Evolutionary conservation across 2,797 vertebrate species (phyloP), one percentile per base, ranked within the genome.

Genomic region (Leptodactylus fallax): DNA sequence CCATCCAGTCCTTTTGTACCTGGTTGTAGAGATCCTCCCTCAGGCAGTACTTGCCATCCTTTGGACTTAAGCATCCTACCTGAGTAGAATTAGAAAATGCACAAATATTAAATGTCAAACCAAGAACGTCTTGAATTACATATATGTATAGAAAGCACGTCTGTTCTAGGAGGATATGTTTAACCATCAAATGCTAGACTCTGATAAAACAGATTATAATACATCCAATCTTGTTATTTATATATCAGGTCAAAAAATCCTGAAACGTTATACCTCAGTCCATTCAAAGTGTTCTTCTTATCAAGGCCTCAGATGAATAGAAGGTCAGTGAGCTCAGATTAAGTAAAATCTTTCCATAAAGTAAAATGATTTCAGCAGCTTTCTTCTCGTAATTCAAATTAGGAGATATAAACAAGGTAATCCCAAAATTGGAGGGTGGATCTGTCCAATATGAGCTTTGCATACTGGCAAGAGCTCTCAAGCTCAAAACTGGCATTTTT

Each of bases 1-100:
- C 95, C 0, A 95, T 93, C 95, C 95, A 96, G 91, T 95, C 95
- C 89, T 76, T 95, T 81, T 93, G 95, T 12, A 94, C 89, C 0
- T 92, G 93, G 90, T 91, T 92, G 86, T 92, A 95, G 85, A 94
- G 90, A 19, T 95, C 95, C 86, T 96, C 95, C 90, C 94, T 96
- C 85, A 95, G 88, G 79, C 91, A 92, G 90, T 92, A 95, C 91
- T 95, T 96, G 89, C 94, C 93, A 90, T 95, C 95, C 91, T 95
- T 93, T 27, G 91, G 89, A 90, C 95, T 96, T 81, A 94, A 91
- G 90, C 95, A 95, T 13, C 92, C 92, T 36, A 95, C 94, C 96
- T 96, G 90, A 7, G 36, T 36, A 36, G 14, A 63, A 21, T 0
- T 27, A 65, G 11, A 6, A 58, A 23, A 10, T 47, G 55, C n/a